A percentile compares a stretch with the other conserved stretches of the same genome.
Conservation (phyloP, 2,797 vertebrate genomes). For the Microctenopoma stevenorrisi region DNA sequence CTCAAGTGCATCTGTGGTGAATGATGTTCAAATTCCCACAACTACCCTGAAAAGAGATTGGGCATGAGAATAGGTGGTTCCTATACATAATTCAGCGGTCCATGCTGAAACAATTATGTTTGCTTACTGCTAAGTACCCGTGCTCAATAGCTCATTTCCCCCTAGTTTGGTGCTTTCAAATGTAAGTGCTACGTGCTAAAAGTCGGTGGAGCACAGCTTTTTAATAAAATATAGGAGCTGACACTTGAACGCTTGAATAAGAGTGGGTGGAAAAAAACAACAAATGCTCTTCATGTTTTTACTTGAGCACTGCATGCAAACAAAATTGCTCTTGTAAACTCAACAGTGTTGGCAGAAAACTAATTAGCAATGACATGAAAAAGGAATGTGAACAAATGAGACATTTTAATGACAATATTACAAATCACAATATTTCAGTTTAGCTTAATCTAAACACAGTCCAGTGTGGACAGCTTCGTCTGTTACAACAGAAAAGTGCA, state of each 20-base stretch:
- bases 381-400: constrained; percentile 39
- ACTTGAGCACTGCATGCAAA: constrained; percentile 56
- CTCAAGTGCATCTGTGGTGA: constrained; percentile 79
- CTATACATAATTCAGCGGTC: constrained; percentile 82
- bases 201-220: constrained; percentile 66
- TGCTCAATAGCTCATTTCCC: constrained; percentile 72
- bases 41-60: constrained; percentile 76
- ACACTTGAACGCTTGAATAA: constrained; percentile 64
- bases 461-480: constrained; percentile 48
- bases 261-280: constrained; percentile 60
- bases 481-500: constrained; percentile 35
- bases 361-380: constrained; percentile 33
- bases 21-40: constrained; percentile 82
- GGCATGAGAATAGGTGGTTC: constrained; percentile 76
- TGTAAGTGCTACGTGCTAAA: constrained; percentile 71
- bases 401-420: constrained; percentile 59
- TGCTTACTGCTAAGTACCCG: constrained; percentile 76
- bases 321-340: constrained; percentile 62
- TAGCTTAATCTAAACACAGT: constrained; percentile 49
- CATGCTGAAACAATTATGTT: constrained; percentile 82
- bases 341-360: constrained; percentile 40
- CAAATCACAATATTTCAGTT: constrained; percentile 60
- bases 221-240: constrained; percentile 77
- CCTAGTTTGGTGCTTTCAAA: constrained; percentile 70
- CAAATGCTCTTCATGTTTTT: constrained; percentile 67